phyloP scores from a whole-genome alignment of 1,140 invertebrate genomes.

The Bombus superbus region DNA sequence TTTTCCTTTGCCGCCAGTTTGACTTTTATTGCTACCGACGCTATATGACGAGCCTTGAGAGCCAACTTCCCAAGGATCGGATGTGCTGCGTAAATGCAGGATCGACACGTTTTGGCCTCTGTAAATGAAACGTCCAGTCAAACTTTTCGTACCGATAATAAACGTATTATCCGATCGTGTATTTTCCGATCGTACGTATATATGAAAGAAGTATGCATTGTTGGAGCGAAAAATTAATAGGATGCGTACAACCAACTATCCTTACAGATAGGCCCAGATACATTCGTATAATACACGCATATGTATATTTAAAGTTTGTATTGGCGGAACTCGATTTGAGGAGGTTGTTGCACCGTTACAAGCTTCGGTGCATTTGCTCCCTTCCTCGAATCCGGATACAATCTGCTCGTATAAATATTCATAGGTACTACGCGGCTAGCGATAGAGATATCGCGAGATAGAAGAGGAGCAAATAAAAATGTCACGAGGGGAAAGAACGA shows the following conservation, averaged over 20 bases:
- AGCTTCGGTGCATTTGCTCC: background rate
- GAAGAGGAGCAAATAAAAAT: constrained; percentile 35
- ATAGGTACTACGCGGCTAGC: background rate
- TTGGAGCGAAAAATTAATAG: background rate
- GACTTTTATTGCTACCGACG: constrained; percentile 74
- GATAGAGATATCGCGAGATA: constrained; percentile 30
- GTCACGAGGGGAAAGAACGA: constrained; percentile 21
- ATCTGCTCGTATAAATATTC: constrained; percentile 49
- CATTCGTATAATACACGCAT: background rate
- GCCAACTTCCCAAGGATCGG: constrained; percentile 84
- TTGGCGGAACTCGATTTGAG: constrained; percentile 18
- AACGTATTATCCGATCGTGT: background rate
- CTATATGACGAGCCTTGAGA: constrained; percentile 73
- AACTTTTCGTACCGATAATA: too few relatives aligned
- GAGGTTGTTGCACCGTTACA: constrained; percentile 1
- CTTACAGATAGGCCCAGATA: background rate
- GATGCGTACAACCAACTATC: background rate
- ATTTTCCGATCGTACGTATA: background rate
- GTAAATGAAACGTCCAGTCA: constrained; percentile 68
- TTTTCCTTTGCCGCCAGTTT: constrained; percentile 69
- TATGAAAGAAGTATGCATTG: too few relatives aligned
- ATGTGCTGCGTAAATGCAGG: constrained; percentile 83
- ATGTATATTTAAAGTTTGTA: background rate
- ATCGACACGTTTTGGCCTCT: constrained; percentile 85
- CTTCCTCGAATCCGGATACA: background rate